Evolutionary conservation across 2,888 invertebrate genomes (phyloP), one percentile per base, ranked within the genome.

Genomic region (Dioctria linearis): DNA sequence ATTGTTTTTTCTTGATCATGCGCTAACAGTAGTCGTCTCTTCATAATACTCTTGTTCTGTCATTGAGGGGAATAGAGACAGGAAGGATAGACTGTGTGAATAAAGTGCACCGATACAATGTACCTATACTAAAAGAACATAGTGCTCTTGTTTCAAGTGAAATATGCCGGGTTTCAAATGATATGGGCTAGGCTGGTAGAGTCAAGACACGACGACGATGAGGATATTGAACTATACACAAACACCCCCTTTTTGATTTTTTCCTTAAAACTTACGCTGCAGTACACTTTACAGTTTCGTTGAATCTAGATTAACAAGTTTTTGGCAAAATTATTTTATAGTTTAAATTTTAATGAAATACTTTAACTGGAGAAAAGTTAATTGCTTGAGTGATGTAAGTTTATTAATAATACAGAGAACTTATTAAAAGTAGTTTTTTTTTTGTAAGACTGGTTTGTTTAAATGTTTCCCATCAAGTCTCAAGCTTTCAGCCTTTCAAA

Each of bases 291-390:
- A 51, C 51, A 71, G 71, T 71, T 71, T 54, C 54, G 39, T 9
- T 51, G 54, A 59, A 75, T 61, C 42, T 43, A 25, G 42, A 43
- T n/a, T 73, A 59, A n/a, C n/a, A 3, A 25, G 25, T 59, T 59
- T 61, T 75, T 75, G n/a, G 39, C 40, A 61, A 65, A 65, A 9
- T n/a, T 40, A 39, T 25, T 49, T 5, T 46, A 46, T 71, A 71
- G 42, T 63, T 37, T n/a, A 46, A 9, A 39, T 51, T 49, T 80
- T 73, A 65, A 82, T 82, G 82, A 82, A 82, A 80, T 82, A 79
- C 79, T 78, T 82, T 40, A 82, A 82, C 43, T 82, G 80, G 82
- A 80, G 78, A 71, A 69, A 67, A n/a, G 6, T 79, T 9, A 79
- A 79, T 9, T 75, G 57, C 54, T 51, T 80, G 42, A 54, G 67